A percentile compares a stretch with the other conserved stretches of the same genome.
Evolutionary conservation across 2,113 vertebrate genomes (phyloP).

Genomic region (Coryphaenoides rupestris): DNA sequence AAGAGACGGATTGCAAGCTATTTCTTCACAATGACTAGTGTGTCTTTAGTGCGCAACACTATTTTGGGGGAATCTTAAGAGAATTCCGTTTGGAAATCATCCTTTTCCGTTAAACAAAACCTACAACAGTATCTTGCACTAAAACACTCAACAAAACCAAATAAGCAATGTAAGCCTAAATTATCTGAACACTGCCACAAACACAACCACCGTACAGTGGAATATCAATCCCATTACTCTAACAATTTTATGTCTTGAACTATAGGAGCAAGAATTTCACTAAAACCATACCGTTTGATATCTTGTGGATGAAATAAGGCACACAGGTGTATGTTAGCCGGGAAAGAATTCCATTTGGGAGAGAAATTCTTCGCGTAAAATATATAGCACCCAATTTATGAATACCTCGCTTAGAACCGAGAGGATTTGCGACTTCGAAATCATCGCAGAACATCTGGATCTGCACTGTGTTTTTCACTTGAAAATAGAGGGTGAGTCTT

Average conservation of each 20-base stretch:
- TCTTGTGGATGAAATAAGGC: constrained; percentile 19
- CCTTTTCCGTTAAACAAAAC: constrained; percentile 24
- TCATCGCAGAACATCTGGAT: not conserved
- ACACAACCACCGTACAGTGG: not conserved
- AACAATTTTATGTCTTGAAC: constrained; percentile 1
- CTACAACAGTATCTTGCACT: constrained; percentile 10
- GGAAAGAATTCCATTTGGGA: constrained; percentile 18
- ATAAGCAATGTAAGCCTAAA: constrained; percentile 9
- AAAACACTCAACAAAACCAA: constrained; percentile 27
- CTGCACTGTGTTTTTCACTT: constrained; percentile 7
- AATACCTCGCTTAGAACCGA: not conserved
- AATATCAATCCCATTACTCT: constrained; percentile 9
- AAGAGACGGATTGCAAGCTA: constrained; percentile 19
- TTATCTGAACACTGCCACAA: not conserved
- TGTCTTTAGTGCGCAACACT: constrained; percentile 13
- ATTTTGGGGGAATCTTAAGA: constrained; percentile 19
- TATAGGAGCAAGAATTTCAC: too few relatives aligned
- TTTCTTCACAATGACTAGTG: constrained; percentile 11
- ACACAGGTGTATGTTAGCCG: constrained; percentile 23
- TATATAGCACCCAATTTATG: constrained; percentile 17
- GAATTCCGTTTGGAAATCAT: constrained; percentile 13
- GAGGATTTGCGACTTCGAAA: not conserved
- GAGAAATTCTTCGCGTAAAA: constrained; percentile 18
- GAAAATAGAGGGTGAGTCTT: constrained; percentile 3
- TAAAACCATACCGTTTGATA: constrained; percentile 19